phyloP scores from a whole-genome alignment of 1,140 invertebrate genomes.

The Drosophila parvula region DNA sequence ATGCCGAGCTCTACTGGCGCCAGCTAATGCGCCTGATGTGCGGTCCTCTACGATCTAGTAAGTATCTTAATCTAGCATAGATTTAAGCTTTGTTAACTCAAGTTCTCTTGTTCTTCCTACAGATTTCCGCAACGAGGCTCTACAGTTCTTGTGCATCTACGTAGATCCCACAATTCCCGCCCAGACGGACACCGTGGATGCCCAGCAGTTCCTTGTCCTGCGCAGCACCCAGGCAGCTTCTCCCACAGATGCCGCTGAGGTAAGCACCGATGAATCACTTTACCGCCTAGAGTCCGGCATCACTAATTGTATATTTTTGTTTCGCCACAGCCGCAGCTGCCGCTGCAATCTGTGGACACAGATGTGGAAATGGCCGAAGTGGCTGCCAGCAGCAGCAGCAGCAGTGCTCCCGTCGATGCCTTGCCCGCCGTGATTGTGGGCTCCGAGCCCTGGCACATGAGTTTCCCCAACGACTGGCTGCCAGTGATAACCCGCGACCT shows the following conservation, averaged over 20 bases:
- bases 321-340: conserved; percentile 34
- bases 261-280: conserved; percentile 12
- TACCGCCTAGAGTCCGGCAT: neutral
- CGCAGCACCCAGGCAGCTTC: conserved; percentile 36
- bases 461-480: conserved; percentile 89
- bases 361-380: conserved; percentile 76
- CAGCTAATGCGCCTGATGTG: conserved; percentile 67
- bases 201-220: conserved; percentile 73
- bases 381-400: conserved; percentile 37
- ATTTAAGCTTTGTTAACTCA: neutral
- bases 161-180: conserved; percentile 64
- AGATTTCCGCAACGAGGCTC: conserved; percentile 73
- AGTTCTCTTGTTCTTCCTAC: neutral
- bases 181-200: conserved; percentile 55
- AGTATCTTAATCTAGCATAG: conserved; percentile 2
- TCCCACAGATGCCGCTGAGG: conserved; percentile 27
- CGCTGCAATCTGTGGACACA: conserved; percentile 41
- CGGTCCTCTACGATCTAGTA: conserved; percentile 59
- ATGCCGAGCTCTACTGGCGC: conserved; percentile 74
- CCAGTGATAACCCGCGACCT: conserved; percentile 91
- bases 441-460: conserved; percentile 86
- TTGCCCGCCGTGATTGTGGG: conserved; percentile 85
- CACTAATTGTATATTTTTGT: conserved; percentile 57
- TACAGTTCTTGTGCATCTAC: conserved; percentile 67
- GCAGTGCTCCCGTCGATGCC: conserved; percentile 31